Conservation (phyloP, 2,888 invertebrate genomes). For the Leucoptera coffeella region DNA sequence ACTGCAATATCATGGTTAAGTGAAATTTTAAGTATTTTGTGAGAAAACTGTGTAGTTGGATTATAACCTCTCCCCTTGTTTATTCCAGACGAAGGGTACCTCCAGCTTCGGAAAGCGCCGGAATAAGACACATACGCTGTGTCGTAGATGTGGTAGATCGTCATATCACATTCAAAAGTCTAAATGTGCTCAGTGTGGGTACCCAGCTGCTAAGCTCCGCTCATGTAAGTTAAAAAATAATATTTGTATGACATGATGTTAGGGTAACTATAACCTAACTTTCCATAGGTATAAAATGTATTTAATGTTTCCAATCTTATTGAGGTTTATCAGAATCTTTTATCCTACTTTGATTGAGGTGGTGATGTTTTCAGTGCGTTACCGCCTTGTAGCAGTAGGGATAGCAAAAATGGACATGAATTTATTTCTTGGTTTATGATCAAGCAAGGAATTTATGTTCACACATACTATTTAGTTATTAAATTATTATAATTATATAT, state of each 20-base stretch:
- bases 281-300: too few species aligned
- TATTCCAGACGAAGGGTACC: conserved; percentile 96
- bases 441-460: too few species aligned
- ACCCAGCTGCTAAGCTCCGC: conserved; percentile 89
- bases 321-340: too few species aligned
- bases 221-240: conserved; percentile 72
- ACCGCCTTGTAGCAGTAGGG: conserved; percentile 30
- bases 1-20: not conserved
- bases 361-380: conserved; percentile 12
- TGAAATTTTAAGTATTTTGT: conserved; percentile 3
- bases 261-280: too few species aligned
- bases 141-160: conserved; percentile 95
- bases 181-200: conserved; percentile 96
- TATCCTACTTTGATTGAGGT: conserved; percentile 30
- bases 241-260: too few species aligned
- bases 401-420: conserved; percentile 12
- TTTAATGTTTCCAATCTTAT: too few species aligned
- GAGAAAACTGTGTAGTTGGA: conserved; percentile 6
- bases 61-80: conserved; percentile 8
- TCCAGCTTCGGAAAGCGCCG: conserved; percentile 99
- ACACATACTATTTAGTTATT: too few species aligned
- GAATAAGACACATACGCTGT: conserved; percentile 99
- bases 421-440: too few species aligned
- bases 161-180: conserved; percentile 99
- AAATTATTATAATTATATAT: too few species aligned